A percentile compares a stretch with the other conserved stretches of the same genome.
Evolutionary conservation across 2,888 invertebrate genomes (phyloP).

Genomic region (Andrena bucephala): DNA sequence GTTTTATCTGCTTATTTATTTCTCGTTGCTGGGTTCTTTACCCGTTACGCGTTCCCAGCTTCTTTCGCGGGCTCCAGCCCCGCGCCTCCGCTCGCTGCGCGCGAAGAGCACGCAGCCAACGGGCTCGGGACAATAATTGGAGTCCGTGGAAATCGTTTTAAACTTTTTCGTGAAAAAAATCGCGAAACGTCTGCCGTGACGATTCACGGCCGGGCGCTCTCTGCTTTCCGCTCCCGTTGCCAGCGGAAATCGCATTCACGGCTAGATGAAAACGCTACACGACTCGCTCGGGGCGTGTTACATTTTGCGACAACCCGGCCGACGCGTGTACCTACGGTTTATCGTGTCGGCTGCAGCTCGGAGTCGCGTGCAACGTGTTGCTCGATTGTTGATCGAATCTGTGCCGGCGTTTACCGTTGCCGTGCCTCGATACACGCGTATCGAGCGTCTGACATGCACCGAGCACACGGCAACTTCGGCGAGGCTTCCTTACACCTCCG

Average conservation of each 20-base stretch:
- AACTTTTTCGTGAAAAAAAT: slow-evolving; percentile 16
- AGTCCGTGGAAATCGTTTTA: slow-evolving; percentile 9
- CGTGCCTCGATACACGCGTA: slow-evolving; percentile 9
- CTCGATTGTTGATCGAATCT: slow-evolving; percentile 44
- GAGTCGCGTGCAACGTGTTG: slow-evolving; percentile 53
- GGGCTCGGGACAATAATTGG: slow-evolving; percentile 29
- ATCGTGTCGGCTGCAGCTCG: slow-evolving; percentile 28
- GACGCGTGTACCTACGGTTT: slow-evolving; percentile 14
- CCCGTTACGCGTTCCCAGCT: slow-evolving; percentile 51
- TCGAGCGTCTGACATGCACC: slow-evolving; percentile 24
- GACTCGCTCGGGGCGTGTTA: not conserved
- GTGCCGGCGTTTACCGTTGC: slow-evolving; percentile 29
- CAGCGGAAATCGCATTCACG: not conserved
- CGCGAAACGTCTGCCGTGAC: not conserved
- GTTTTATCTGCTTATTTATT: slow-evolving; percentile 62
- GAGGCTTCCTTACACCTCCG: slow-evolving; percentile 10
- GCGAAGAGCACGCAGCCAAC: not conserved
- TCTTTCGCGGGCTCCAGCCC: slow-evolving; percentile 11
- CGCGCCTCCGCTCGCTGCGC: not conserved
- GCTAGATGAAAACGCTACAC: not conserved
- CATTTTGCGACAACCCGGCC: slow-evolving; percentile 11
- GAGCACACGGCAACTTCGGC: slow-evolving; percentile 1
- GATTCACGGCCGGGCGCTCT: too few species aligned
- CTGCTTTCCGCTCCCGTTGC: not conserved
- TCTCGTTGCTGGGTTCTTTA: slow-evolving; percentile 54